Conservation (phyloP, 2,888 invertebrate species). For the Tholera decimalis region DNA sequence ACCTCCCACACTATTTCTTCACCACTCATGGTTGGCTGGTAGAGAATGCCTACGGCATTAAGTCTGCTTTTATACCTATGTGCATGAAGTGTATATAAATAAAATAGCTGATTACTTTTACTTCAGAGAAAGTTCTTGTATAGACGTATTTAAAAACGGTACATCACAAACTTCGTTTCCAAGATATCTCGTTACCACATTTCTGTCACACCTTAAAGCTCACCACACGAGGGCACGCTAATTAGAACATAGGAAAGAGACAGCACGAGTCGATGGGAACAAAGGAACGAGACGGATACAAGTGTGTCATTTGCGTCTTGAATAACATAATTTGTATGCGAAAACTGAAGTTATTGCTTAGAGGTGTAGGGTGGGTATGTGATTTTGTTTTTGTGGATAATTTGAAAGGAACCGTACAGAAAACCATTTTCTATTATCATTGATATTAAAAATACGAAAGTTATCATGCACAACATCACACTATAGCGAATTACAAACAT, state of each 20-base stretch:
- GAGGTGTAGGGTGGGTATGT: slow-evolving; percentile 48
- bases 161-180: slow-evolving; percentile 18
- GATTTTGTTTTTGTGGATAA: neutral
- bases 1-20: no score
- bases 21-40: no score
- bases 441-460: no score
- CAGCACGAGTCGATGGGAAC: neutral
- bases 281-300: slow-evolving; percentile 20
- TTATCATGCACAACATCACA: no score
- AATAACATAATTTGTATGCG: slow-evolving; percentile 67
- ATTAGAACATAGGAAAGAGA: slow-evolving; percentile 41
- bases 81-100: no score
- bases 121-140: neutral
- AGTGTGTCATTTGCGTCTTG: slow-evolving; percentile 15
- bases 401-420: no score
- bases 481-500: no score
- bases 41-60: no score
- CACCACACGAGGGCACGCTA: slow-evolving; percentile 35
- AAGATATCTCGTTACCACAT: slow-evolving; percentile 30
- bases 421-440: no score
- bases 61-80: no score
- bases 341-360: slow-evolving; percentile 64
- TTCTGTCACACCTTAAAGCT: slow-evolving; percentile 38
- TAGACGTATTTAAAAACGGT: slow-evolving; percentile 22
- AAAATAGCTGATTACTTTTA: no score